phyloP scores from a whole-genome alignment of 2,113 vertebrate genomes.

The Motacilla alba region DNA sequence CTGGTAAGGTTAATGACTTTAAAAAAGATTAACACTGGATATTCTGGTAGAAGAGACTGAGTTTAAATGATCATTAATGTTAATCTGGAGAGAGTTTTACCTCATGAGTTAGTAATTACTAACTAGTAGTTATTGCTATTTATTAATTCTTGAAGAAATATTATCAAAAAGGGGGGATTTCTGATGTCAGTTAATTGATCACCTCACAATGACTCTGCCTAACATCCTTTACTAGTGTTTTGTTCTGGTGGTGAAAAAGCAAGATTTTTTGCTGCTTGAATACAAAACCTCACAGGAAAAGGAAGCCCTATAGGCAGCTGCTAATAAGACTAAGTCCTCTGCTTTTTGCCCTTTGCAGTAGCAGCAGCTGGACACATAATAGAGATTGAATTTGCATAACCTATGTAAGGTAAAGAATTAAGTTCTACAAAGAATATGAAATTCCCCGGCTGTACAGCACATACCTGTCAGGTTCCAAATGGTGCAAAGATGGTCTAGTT shows the following conservation, averaged over 20 bases:
- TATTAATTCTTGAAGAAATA: neutral
- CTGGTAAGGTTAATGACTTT: neutral
- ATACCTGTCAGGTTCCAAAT: neutral
- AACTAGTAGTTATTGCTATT: neutral
- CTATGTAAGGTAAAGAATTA: neutral
- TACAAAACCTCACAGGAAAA: neutral
- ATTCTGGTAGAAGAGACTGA: neutral
- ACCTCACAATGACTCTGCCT: neutral
- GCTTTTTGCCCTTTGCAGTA: neutral
- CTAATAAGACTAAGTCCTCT: neutral
- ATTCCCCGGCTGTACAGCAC: neutral
- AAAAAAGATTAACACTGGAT: neutral
- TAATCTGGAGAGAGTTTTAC: neutral
- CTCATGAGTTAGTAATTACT: neutral
- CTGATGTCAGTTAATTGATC: neutral
- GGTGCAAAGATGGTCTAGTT: neutral
- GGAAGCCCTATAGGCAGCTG: neutral
- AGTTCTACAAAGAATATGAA: neutral
- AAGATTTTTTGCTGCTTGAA: neutral
- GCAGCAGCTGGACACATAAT: neutral
- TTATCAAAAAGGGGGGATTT: neutral
- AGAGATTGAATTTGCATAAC: neutral
- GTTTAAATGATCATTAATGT: neutral
- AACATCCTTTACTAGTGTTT: neutral
- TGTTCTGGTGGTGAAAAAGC: neutral